Conservation (phyloP, 2,888 invertebrate species). For the Drosophila lacicola region DNA sequence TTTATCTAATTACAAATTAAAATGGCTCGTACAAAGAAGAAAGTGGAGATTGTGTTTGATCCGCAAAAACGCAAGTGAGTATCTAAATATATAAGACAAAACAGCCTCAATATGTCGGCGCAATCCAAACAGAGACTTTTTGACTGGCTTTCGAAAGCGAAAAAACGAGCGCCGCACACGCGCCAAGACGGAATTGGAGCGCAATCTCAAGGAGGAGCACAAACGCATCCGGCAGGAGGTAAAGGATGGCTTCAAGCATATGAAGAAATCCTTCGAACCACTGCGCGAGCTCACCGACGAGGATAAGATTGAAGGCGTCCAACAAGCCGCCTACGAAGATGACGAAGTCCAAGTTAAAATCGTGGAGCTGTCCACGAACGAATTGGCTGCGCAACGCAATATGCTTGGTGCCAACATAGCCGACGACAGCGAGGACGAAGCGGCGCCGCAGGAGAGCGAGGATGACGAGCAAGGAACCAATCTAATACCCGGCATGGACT, state of each 20-base stretch:
- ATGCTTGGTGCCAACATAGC: conserved; percentile 88
- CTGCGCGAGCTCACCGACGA: conserved; percentile 86
- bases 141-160: conserved; percentile 92
- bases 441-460: conserved; percentile 61
- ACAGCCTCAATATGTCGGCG: neutral
- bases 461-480: conserved; percentile 42
- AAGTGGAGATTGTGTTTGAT: conserved; percentile 87
- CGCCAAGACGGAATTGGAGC: conserved; percentile 90
- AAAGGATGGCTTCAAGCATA: conserved; percentile 90
- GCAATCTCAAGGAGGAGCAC: conserved; percentile 90
- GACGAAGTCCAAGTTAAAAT: conserved; percentile 92
- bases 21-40: conserved; percentile 76
- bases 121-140: conserved; percentile 88
- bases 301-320: conserved; percentile 82
- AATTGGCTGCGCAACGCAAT: conserved; percentile 89
- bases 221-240: conserved; percentile 91
- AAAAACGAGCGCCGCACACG: conserved; percentile 91
- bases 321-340: conserved; percentile 88
- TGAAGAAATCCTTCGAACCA: conserved; percentile 90
- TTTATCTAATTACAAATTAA: conserved; percentile 5
- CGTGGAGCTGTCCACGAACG: conserved; percentile 90
- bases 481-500: conserved; percentile 83
- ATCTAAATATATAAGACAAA: neutral
- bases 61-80: conserved; percentile 87
- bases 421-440: conserved; percentile 84